Evolutionary conservation across 92 coral and sea anemone genomes (phyloP).

Genomic region (Pocillopora meandrina): DNA sequence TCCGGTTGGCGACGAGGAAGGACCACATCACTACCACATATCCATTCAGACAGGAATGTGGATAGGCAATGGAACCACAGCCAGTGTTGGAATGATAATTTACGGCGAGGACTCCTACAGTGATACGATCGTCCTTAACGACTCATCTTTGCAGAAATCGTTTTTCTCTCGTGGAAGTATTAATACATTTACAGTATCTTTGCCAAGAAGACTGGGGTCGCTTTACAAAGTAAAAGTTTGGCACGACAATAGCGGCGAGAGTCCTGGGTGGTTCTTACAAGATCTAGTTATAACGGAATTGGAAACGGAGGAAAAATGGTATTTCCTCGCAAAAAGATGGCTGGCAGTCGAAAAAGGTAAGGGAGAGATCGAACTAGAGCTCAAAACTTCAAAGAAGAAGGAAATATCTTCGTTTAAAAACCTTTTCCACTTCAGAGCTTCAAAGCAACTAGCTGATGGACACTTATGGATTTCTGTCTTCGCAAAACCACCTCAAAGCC

Average conservation of each 20-base stretch:
- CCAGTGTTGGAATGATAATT: constrained; percentile 75
- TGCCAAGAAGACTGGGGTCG: constrained; percentile 68
- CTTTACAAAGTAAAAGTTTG: constrained; percentile 75
- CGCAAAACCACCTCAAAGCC: constrained; percentile 77
- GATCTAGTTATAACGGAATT: constrained; percentile 66
- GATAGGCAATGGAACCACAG: constrained; percentile 83
- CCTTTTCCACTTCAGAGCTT: constrained; percentile 63
- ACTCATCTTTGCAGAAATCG: constrained; percentile 24
- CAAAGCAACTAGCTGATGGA: constrained; percentile 76
- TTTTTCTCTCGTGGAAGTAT: constrained; percentile 82
- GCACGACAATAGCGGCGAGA: constrained; percentile 84
- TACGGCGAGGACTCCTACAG: constrained; percentile 77
- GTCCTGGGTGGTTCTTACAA: constrained; percentile 83
- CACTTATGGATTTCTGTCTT: constrained; percentile 84
- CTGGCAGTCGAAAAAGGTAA: constrained; percentile 77
- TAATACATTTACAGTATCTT: constrained; percentile 70
- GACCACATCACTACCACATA: constrained; percentile 54
- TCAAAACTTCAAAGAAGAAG: constrained; percentile 52
- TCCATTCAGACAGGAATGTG: constrained; percentile 82
- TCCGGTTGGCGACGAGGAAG: constrained; percentile 36
- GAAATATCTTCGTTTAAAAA: constrained; percentile 60
- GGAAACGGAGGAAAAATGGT: constrained; percentile 50
- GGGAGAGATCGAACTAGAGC: constrained; percentile 69
- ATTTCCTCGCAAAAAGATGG: constrained; percentile 83
- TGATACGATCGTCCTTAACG: constrained; percentile 61